Base-by-base conservation (phyloP, 2,888 invertebrate genomes). In the Anoncus sp. region DNA sequence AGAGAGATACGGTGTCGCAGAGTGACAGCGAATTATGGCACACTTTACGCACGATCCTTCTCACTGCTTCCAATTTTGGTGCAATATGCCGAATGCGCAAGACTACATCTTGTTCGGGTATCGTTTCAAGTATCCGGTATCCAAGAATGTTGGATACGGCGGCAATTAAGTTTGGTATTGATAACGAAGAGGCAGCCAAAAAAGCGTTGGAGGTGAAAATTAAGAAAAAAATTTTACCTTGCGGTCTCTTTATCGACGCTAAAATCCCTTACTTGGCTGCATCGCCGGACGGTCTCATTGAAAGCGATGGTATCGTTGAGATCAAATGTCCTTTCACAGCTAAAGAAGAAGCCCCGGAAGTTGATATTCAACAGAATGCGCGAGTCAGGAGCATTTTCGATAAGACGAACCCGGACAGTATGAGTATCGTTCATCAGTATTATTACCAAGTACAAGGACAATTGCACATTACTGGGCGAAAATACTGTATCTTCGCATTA, bases 361-460 rank as follows among this genome's bases (percentile, higher is more conserved):
- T 67, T 5, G 79, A 81, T 16, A 57, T 82, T 6, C 20, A 51
- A 20, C 9, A 53, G 1, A 62, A 55, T 7, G 40, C 65, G 5
- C 53, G n/a, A 10, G 24, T 77, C 0, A 55, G 63, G 18, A 60
- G 35, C 6, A 70, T 78, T 12, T 78, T 72, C 16, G 24, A 75
- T 20, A 63, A 49, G 9, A 60, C 55, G n/a, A 38, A 71, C 16
- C 40, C 10, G n/a, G 63, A 55, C n/a, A n/a, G 10, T 45, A 51
- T 82, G 70, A 82, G 75, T 55, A 12, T 14, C 16, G 62, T 9
- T 4, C 80, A 81, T 18, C 24, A 9, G 2, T 79, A 79, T 57
- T 82, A 74, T 66, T 79, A 79, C 72, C 83, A 83, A 75, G 69
- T 84, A 7, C 81, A 84, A 65, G 82, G 83, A 1, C 82, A 84